Conservation (phyloP, 2,888 invertebrate genomes). For the Agrochola macilenta region DNA sequence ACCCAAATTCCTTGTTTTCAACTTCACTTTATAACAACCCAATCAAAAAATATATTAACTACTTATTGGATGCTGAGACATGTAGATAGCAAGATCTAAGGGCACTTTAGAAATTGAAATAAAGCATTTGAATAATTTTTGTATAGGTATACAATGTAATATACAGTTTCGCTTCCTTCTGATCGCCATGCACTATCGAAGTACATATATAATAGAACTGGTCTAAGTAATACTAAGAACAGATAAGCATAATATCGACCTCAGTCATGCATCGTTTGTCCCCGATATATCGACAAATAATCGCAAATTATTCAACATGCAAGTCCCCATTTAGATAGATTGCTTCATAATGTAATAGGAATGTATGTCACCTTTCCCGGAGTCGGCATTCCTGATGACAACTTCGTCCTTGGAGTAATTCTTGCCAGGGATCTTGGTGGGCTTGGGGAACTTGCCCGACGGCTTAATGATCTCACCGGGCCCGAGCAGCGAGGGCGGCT, state of each 20-base stretch:
- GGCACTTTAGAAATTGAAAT: conserved; percentile 38
- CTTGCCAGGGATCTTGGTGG: conserved; percentile 97
- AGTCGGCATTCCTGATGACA: conserved; percentile 98
- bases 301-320: conserved; percentile 54
- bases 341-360: conserved; percentile 4
- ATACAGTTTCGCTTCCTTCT: conserved; percentile 60
- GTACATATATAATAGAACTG: conserved; percentile 69
- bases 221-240: conserved; percentile 72
- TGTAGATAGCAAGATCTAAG: conserved; percentile 50
- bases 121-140: conserved; percentile 29
- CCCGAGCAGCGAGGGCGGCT: conserved; percentile 91
- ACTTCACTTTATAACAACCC: conserved; percentile 38
- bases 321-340: conserved; percentile 53
- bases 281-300: conserved; percentile 61
- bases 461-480: conserved; percentile 96
- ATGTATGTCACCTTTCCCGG: conserved; percentile 96
- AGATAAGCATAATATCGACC: conserved; percentile 76
- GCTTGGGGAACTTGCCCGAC: conserved; percentile 96
- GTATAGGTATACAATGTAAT: conserved; percentile 12
- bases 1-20: conserved; percentile 41
- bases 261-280: conserved; percentile 77
- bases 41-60: conserved; percentile 18
- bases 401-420: conserved; percentile 98
- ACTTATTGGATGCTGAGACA: conserved; percentile 26
- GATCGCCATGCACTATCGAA: conserved; percentile 75